Percentiles rank a stretch among this genome's conserved stretches.
These are phyloP conservation scores for Trogon melanurus DNA, from an alignment of 2,113 vertebrate genomes.

Conservation along the genomic window DNA sequence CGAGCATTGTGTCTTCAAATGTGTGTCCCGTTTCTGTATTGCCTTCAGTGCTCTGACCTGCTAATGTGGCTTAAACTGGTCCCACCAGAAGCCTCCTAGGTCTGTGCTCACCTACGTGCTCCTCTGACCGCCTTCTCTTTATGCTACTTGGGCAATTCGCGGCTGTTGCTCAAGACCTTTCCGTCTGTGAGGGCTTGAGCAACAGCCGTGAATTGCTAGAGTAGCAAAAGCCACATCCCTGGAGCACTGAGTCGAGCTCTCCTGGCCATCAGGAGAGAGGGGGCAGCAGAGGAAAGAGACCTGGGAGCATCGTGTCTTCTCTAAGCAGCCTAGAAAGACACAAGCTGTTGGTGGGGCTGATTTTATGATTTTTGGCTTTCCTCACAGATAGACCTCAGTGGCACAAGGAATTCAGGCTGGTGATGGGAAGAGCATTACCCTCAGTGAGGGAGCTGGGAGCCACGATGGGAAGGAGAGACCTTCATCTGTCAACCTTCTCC, in stretches of 20 bases:
- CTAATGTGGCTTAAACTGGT: accelerated
- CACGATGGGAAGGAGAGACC: accelerated
- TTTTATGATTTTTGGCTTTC: neutral
- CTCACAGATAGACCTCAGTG: neutral
- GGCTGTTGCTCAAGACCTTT: slow-evolving; percentile 35
- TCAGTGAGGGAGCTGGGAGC: neutral
- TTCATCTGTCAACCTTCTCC: neutral
- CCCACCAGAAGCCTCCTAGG: neutral
- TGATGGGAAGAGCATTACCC: accelerated
- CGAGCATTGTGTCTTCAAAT: neutral
- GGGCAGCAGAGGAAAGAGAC: neutral
- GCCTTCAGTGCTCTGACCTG: accelerated
- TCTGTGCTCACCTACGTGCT: neutral
- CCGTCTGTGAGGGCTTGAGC: neutral
- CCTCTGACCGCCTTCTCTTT: neutral
- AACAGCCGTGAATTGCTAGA: accelerated
- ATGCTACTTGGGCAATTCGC: neutral
- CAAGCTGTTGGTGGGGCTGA: neutral
- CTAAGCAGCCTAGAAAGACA: neutral
- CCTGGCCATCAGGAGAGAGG: neutral
- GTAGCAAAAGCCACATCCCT: neutral
- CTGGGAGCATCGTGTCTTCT: neutral
- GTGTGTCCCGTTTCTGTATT: accelerated
- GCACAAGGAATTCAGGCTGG: neutral
- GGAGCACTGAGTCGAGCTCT: neutral